Evolutionary conservation across 2,797 vertebrate genomes (phyloP).

Genomic region (Xiphorhynchus erythropygius): DNA sequence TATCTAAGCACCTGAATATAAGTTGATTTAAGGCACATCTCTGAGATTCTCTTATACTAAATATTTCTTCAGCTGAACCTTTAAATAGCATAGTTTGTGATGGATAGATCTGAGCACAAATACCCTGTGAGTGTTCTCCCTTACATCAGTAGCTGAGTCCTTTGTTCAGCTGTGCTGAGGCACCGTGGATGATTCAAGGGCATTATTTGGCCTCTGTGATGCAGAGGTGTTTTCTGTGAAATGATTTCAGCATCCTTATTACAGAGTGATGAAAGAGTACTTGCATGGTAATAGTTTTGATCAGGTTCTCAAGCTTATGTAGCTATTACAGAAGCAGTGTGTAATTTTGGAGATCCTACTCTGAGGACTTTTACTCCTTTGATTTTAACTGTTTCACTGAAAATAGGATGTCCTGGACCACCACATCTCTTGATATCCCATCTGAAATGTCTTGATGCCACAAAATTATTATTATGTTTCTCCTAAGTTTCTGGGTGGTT

Average conservation of each 20-base stretch:
- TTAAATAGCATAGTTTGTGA: rapidly evolving
- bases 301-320: background rate
- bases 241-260: background rate
- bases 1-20: background rate
- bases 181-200: background rate
- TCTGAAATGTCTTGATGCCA: background rate
- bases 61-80: background rate
- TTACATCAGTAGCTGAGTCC: background rate
- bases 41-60: background rate
- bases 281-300: background rate
- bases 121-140: background rate
- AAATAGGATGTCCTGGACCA: background rate
- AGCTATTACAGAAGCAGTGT: background rate
- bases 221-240: background rate
- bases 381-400: background rate
- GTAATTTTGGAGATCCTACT: background rate
- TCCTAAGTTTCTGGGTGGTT: background rate
- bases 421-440: background rate
- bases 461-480: background rate
- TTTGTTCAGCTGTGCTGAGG: background rate
- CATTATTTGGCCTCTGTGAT: background rate
- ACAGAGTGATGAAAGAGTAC: background rate
- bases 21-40: background rate
- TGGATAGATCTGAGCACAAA: background rate
- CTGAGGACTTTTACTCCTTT: background rate